phyloP scores from a whole-genome alignment of 1,140 invertebrate genomes.

The Teleopsis dalmanni region DNA sequence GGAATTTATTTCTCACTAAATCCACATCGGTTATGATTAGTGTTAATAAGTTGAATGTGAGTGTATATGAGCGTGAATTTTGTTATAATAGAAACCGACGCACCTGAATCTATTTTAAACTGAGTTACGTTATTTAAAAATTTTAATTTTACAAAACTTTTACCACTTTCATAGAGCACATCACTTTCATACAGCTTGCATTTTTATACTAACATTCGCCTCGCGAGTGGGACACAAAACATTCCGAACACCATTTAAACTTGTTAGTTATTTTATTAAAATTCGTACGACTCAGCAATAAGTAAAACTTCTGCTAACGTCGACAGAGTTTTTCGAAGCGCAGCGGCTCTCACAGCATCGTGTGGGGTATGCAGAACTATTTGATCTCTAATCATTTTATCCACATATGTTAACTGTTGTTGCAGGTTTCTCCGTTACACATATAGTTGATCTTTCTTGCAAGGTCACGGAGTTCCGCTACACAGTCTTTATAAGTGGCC shows the following conservation, averaged over 20 bases:
- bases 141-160: not conserved
- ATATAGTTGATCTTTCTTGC: constrained; percentile 13
- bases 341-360: constrained; percentile 1
- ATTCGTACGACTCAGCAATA: constrained; percentile 2
- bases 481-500: constrained; percentile 14
- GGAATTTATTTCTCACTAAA: not conserved
- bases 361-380: constrained; percentile 9
- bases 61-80: not conserved
- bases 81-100: not conserved
- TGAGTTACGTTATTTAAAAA: not conserved
- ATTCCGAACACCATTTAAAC: constrained; percentile 2
- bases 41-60: not conserved
- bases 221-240: not conserved
- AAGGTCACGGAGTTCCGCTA: too few species aligned
- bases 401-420: not conserved
- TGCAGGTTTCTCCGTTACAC: constrained; percentile 5
- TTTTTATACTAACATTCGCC: constrained; percentile 1
- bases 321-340: not conserved
- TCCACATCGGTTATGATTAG: not conserved
- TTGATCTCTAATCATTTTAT: constrained; percentile 13
- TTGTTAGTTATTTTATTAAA: constrained; percentile 1
- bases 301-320: not conserved
- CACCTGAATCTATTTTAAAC: constrained; percentile 7
- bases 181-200: not conserved
- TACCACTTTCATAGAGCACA: not conserved